A percentile compares a stretch with the other conserved stretches of the same genome.
Conservation (phyloP, 2,113 vertebrate genomes). For the Salminus brasiliensis region DNA sequence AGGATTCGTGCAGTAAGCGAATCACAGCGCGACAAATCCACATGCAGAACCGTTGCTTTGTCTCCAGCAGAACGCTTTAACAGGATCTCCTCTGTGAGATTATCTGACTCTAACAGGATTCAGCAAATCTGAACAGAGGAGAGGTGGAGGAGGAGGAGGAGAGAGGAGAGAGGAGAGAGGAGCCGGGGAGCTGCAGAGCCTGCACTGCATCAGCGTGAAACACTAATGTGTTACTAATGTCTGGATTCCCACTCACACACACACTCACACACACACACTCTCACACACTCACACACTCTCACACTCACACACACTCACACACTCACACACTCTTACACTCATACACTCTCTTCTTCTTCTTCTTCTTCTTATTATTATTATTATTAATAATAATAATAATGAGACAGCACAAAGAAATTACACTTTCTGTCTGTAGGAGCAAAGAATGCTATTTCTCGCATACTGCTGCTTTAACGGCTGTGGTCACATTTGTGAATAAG, state of each 20-base stretch:
- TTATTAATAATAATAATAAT: no score
- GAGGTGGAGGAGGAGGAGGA: constrained; percentile 13
- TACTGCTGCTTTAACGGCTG: no score
- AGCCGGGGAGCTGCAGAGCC: constrained; percentile 31
- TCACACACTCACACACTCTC: not conserved
- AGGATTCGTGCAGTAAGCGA: constrained; percentile 23
- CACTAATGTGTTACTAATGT: constrained; percentile 34
- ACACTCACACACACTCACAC: not conserved
- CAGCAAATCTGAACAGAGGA: constrained; percentile 32
- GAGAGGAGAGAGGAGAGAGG: not conserved
- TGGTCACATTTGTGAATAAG: no score
- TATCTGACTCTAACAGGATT: constrained; percentile 51
- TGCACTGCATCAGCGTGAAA: constrained; percentile 35
- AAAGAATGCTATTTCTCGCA: no score
- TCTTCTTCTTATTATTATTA: not conserved
- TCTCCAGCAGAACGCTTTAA: constrained; percentile 37
- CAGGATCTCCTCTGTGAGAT: constrained; percentile 41
- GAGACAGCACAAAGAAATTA: no score
- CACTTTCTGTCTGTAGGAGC: no score
- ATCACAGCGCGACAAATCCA: constrained; percentile 20
- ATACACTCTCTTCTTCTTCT: not conserved
- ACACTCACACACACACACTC: no score
- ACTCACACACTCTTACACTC: not conserved
- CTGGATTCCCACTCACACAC: not conserved
- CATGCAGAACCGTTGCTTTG: constrained; percentile 25